Conservation (phyloP, 2,888 invertebrate genomes). For the Willowsia nigromaculata region DNA sequence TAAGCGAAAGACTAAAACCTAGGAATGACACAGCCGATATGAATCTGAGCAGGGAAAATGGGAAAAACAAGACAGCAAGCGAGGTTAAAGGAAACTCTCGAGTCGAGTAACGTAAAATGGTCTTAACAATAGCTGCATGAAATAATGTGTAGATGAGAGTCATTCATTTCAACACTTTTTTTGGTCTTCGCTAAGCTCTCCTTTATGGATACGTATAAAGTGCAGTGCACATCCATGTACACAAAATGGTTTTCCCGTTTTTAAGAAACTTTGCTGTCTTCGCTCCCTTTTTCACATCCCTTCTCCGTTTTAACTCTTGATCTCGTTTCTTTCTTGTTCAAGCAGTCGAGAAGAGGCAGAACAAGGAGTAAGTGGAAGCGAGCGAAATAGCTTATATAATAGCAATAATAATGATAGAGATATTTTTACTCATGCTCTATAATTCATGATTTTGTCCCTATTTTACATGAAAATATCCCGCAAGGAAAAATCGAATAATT, state of each 20-base stretch:
- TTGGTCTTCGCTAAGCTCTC: neutral
- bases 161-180: slow-evolving; percentile 55
- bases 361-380: slow-evolving; percentile 27
- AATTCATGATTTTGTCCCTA: no score
- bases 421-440: no score
- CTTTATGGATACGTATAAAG: neutral
- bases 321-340: slow-evolving; percentile 52
- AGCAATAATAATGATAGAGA: slow-evolving; percentile 61
- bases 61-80: neutral
- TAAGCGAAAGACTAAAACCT: neutral
- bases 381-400: slow-evolving; percentile 60
- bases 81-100: slow-evolving; percentile 10
- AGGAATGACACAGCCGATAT: neutral
- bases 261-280: slow-evolving; percentile 4
- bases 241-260: slow-evolving; percentile 22
- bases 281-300: slow-evolving; percentile 25
- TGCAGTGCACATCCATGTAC: slow-evolving; percentile 2
- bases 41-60: neutral
- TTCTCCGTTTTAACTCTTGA: slow-evolving; percentile 53
- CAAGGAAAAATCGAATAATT: no score
- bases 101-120: slow-evolving; percentile 51
- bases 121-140: slow-evolving; percentile 28
- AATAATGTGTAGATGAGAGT: slow-evolving; percentile 48
- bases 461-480: no score
- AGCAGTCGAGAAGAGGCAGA: slow-evolving; percentile 23